A percentile compares a stretch with the other conserved stretches of the same genome.
Conservation (phyloP, 2,113 vertebrate species). For the Podarcis muralis region DNA sequence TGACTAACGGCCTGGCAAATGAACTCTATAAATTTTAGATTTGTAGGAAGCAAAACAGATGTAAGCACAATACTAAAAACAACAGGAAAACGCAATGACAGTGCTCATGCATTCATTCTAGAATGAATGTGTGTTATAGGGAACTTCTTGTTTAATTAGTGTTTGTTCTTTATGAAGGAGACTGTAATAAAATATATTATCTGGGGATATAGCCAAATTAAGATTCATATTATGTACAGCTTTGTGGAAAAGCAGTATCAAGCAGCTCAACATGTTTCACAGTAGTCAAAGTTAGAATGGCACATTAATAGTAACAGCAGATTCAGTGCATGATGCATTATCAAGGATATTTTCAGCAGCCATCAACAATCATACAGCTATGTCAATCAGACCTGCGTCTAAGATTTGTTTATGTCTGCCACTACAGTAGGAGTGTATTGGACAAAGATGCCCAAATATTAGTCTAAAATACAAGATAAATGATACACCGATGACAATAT, state of each 20-base stretch:
- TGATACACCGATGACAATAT: neutral
- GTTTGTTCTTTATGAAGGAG: neutral
- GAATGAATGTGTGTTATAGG: conserved; percentile 13
- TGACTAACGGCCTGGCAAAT: neutral
- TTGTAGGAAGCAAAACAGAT: conserved; percentile 1
- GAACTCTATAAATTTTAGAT: conserved; percentile 23
- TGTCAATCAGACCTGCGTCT: neutral
- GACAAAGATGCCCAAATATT: neutral
- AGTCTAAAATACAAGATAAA: neutral
- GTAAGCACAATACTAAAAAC: neutral
- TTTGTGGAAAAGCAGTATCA: neutral
- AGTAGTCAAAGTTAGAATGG: neutral
- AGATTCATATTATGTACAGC: neutral
- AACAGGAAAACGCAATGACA: neutral
- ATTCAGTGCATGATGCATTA: neutral
- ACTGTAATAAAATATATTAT: neutral
- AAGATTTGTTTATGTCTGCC: neutral
- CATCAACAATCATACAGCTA: neutral
- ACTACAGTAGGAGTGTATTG: neutral
- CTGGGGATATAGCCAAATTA: neutral
- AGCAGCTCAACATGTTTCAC: neutral
- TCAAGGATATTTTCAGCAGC: neutral
- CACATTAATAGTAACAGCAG: neutral
- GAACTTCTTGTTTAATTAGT: neutral
- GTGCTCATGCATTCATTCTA: neutral